Conservation (phyloP, 1,140 invertebrate species). For the Pseudomyrmex pallidus region DNA sequence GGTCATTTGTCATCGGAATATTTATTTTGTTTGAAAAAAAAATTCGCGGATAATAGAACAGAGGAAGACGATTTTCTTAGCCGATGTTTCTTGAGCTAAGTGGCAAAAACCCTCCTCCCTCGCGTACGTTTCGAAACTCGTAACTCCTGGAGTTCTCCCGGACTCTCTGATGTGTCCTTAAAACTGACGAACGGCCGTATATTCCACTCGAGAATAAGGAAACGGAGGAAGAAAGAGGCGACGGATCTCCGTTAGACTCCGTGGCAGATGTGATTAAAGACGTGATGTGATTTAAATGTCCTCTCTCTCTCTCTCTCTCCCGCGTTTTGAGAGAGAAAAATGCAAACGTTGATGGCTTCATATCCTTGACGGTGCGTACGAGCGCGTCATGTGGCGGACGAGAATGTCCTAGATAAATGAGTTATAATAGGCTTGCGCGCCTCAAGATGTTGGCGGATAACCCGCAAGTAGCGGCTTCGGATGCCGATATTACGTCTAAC, state of each 20-base stretch:
- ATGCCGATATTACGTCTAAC: constrained; percentile 70
- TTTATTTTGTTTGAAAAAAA: no score
- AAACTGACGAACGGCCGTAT: neutral
- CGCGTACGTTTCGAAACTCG: no score
- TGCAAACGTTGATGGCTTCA: constrained; percentile 27
- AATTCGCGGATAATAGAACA: no score
- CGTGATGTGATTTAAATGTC: neutral
- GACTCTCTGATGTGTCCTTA: no score
- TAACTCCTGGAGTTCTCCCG: no score
- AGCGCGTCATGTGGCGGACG: constrained; percentile 65
- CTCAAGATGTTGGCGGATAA: constrained; percentile 51
- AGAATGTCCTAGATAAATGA: constrained; percentile 74
- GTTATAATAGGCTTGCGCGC: constrained; percentile 45
- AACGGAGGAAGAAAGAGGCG: neutral
- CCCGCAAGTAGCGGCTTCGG: constrained; percentile 65
- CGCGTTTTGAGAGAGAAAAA: neutral
- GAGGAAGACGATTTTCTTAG: no score
- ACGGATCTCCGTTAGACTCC: constrained; percentile 43
- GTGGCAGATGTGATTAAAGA: constrained; percentile 58
- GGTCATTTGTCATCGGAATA: no score
- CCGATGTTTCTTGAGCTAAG: no score
- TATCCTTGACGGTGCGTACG: neutral
- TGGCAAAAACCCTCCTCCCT: no score
- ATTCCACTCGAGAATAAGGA: neutral
- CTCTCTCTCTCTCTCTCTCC: no score